Evolutionary conservation across 2,888 invertebrate genomes (phyloP).

Genomic region (Unio delphinus): DNA sequence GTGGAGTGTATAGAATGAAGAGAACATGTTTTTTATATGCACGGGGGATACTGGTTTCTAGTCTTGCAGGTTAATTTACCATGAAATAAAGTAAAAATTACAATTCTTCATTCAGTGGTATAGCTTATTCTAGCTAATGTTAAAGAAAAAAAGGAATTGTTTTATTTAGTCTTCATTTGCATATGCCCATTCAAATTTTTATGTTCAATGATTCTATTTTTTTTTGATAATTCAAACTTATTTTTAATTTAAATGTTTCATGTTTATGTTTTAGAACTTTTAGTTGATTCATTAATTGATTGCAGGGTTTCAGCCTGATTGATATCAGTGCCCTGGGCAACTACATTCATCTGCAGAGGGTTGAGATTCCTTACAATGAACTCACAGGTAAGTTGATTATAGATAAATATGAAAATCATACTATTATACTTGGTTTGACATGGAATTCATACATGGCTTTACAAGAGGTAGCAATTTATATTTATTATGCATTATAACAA

Average conservation of each 20-base stretch:
- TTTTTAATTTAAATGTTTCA: background rate
- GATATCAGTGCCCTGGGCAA: constrained; percentile 61
- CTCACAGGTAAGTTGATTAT: constrained; percentile 56
- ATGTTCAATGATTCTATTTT: background rate
- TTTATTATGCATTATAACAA: too few relatives aligned
- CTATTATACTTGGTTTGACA: background rate
- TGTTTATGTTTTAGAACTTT: background rate
- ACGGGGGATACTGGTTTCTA: too few relatives aligned
- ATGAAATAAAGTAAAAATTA: too few relatives aligned
- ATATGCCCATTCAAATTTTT: background rate
- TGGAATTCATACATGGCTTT: too few relatives aligned
- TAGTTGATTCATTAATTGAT: constrained; percentile 3
- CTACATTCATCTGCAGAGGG: constrained; percentile 66
- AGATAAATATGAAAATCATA: background rate
- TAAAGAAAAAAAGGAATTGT: too few relatives aligned
- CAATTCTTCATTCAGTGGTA: too few relatives aligned
- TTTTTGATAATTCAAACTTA: background rate
- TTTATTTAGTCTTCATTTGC: background rate
- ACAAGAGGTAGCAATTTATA: too few relatives aligned
- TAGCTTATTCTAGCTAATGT: too few relatives aligned
- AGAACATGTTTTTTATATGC: too few relatives aligned
- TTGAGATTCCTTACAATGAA: constrained; percentile 68
- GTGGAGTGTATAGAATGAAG: too few relatives aligned
- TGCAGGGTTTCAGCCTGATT: constrained; percentile 63
- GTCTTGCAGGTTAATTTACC: too few relatives aligned